A percentile compares a stretch with the other conserved stretches of the same genome.
Evolutionary conservation across 2,113 vertebrate genomes (phyloP).

Genomic region (Panurus biarmicus): DNA sequence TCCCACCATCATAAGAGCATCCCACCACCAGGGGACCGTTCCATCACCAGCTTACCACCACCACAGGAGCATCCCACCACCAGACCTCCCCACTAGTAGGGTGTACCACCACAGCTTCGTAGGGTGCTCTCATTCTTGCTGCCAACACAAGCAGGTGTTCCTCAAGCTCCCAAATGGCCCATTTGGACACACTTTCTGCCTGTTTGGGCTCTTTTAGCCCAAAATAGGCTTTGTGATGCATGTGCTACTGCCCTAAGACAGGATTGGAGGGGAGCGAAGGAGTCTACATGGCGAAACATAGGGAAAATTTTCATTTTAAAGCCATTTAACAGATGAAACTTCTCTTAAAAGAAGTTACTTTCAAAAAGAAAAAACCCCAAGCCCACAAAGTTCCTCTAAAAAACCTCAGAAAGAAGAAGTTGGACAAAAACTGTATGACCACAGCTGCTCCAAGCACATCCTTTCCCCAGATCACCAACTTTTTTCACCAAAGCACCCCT

Average conservation of each 20-base stretch:
- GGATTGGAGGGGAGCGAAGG: not conserved
- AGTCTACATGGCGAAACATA: not conserved
- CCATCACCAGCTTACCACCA: not conserved
- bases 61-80: fast-evolving
- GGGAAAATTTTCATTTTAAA: not conserved
- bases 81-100: not conserved
- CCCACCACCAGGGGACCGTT: not conserved
- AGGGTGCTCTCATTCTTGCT: not conserved
- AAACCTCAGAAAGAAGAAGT: not conserved
- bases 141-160: not conserved
- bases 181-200: not conserved
- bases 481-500: not conserved
- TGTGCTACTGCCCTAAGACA: not conserved
- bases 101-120: fast-evolving
- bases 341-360: not conserved
- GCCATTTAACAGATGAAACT: not conserved
- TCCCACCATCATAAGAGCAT: not conserved
- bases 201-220: not conserved
- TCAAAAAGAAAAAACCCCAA: not conserved
- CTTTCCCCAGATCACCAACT: not conserved
- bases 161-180: not conserved
- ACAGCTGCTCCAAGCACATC: not conserved
- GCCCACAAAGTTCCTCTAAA: not conserved
- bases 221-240: not conserved
- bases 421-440: not conserved